These are phyloP conservation scores for roundworm (Caenorhabditis elegans) DNA, from an alignment of 1,140 invertebrate species.

Conservation along the genomic window WBcel235 BX284603.4:5881001-5881500, in stretches of 20 bases:
- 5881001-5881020: too few species aligned
- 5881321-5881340: conserved; percentile 50
- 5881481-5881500: conserved; percentile 53
- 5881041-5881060: conserved; percentile 34
- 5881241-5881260: conserved; percentile 45
- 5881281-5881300: neutral
- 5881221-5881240: conserved; percentile 42
- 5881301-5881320: neutral
- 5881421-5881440: conserved; percentile 49
- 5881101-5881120: conserved; percentile 34
- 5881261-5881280: neutral
- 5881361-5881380: conserved; percentile 51
- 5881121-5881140: conserved; percentile 1
- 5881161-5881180: neutral
- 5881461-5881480: conserved; percentile 43
- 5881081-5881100: conserved; percentile 26
- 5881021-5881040: neutral
- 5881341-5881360: conserved; percentile 53
- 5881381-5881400: neutral
- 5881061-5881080: conserved; percentile 43
- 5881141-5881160: neutral
- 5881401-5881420: neutral
- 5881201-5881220: neutral
- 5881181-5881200: neutral
- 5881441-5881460: conserved; percentile 49